Evolutionary conservation across 2,797 vertebrate species (phyloP).

Genomic region (Erithacus rubecula): DNA sequence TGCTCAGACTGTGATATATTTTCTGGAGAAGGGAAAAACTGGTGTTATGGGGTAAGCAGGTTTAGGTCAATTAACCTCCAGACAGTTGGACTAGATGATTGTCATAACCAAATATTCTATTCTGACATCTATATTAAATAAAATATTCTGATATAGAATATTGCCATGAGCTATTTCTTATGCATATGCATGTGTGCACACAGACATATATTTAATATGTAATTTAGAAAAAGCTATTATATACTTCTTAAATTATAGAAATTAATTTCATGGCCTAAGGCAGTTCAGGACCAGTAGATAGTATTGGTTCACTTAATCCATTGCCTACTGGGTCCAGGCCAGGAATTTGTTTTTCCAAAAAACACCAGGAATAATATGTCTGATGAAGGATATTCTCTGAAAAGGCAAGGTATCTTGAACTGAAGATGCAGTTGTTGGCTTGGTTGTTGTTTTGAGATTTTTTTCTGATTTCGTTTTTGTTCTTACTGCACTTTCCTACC

Average conservation of each 20-base stretch:
- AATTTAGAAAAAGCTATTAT: background rate
- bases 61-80: background rate
- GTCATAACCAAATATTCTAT: background rate
- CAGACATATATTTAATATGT: background rate
- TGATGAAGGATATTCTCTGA: background rate
- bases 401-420: background rate
- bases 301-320: background rate
- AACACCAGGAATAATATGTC: background rate
- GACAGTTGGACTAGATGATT: background rate
- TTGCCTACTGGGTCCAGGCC: background rate
- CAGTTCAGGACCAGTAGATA: too few species aligned
- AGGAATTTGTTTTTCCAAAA: background rate
- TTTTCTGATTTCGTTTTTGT: background rate
- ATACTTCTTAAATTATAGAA: background rate
- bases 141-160: background rate
- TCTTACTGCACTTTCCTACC: background rate
- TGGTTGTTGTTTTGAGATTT: background rate
- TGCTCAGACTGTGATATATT: background rate
- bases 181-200: background rate
- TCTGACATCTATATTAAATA: background rate
- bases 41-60: background rate
- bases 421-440: background rate
- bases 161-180: background rate
- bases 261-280: background rate
- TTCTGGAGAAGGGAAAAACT: background rate